Base-by-base conservation (phyloP, 2,113 vertebrate genomes). In the Bothrops jararaca region DNA sequence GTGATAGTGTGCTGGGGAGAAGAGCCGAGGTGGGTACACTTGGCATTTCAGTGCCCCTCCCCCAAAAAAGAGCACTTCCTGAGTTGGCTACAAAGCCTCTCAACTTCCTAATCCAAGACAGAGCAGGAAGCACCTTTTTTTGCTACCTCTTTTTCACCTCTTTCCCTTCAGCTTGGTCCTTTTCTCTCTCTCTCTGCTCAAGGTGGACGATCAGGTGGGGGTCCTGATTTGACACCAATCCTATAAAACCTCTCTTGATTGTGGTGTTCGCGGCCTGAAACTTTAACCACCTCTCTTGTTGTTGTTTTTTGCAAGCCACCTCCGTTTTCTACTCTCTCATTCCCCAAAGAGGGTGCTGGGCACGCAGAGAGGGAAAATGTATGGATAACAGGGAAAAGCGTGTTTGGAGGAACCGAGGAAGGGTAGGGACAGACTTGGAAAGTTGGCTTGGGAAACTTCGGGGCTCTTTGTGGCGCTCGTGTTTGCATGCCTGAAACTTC, bases 1-100 rank as follows among this genome's bases (percentile, higher is more conserved):
- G 93, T 94, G 96, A 94, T 93, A 95, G 95, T 97, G 89, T 96
- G 94, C 93, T 95, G 95, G 95, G 95, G 93, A 97, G 93, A 96
- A 96, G 96, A 96, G 95, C 95, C 93, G 95, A 94, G 94, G 94
- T 93, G 93, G 93, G 95, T 95, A 86, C 24, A 0, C 4, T 15
- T 94, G 92, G 93, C 80, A 88, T 92, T 92, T 93, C 57, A 94
- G 60, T 90, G 85, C 86, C 48, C 88, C 56, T 69, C 48, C 48
- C 48, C 48, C 1, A 48, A 48, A 48, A 64, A 48, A 93, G 95
- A 91, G 94, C 86, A n/a, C 94, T 94, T 88, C 88, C 87, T 95
- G 56, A 94, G 39, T 15, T 96, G 0, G 90, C 1, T 90, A 93
- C 15, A 12, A 45, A 95, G 86, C 53, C 45, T 58, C 54, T 52